Evolutionary conservation across 2,888 invertebrate species (phyloP), one percentile per base, ranked within the genome.

Genomic region (Drosophila dives): DNA sequence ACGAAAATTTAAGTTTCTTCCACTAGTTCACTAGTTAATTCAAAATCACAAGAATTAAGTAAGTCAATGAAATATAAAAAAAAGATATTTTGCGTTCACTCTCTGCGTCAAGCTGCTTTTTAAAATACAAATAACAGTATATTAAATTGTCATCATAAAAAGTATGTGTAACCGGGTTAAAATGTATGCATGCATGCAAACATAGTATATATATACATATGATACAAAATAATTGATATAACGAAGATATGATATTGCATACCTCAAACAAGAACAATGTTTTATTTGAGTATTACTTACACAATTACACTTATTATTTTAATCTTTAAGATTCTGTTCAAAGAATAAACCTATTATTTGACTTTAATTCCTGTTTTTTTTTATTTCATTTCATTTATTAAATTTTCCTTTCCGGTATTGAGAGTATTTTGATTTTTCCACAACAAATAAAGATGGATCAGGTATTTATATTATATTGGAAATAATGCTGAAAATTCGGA

Each of bases 331-430:
- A 72, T 58, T 54, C 49, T 77, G 75, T 81, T 73, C 67, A 84
- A 83, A 71, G 78, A 79, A 86, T 82, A 80, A 86, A 88, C 53
- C 55, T 58, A 64, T 66, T 72, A 72, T 69, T 79, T 77, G 29
- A 81, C 48, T 75, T 61, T 64, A 71, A 53, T 26, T 42, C 53
- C 42, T n/a, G 29, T 51, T 61, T 64, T 33, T 53, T 42, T 50
- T 58, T 36, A 26, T 29, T 54, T 72, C 1, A 34, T 49, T 64
- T 50, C 2, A 23, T 33, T 59, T 61, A 11, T 38, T 36, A 29
- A 7, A 48, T 65, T 38, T 29, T 5, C 2, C 2, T 32, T 20
- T 58, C 51, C 58, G 17, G 20, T 20, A 36, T 36, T 26, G 5
- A n/a, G 12, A 42, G 45, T 36, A 29, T 45, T 53, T 20, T 42